Percentiles rank a stretch among this genome's conserved stretches.
Evolutionary conservation across 2,888 invertebrate genomes (phyloP).

Genomic region (Rhorus exstirpatorius): DNA sequence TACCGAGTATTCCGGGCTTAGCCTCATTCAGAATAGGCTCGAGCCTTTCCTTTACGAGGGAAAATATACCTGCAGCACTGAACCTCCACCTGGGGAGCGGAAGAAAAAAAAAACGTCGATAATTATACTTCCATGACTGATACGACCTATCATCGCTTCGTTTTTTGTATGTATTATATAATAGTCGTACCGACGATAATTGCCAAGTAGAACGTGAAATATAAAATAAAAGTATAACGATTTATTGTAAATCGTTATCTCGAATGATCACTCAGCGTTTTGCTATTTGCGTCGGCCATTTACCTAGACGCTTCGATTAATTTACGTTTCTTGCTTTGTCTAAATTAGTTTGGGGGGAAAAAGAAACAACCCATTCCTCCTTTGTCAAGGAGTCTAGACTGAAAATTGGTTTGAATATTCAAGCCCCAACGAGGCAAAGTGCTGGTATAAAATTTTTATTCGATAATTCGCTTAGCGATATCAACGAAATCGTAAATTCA

Average conservation of each 20-base stretch:
- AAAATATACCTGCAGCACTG: constrained; percentile 86
- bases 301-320: constrained; percentile 1
- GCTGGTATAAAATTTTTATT: background rate
- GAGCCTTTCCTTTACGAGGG: constrained; percentile 86
- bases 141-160: background rate
- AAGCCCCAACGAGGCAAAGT: too few relatives aligned
- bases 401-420: too few relatives aligned
- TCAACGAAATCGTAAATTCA: too few relatives aligned
- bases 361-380: background rate
- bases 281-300: constrained; percentile 4
- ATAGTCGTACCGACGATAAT: constrained; percentile 35
- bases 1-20: constrained; percentile 87
- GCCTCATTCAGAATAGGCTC: constrained; percentile 87
- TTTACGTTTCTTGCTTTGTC: background rate
- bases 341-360: background rate
- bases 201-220: constrained; percentile 52
- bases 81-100: constrained; percentile 83
- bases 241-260: constrained; percentile 26
- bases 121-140: constrained; percentile 46
- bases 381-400: background rate
- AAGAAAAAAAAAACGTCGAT: constrained; percentile 50
- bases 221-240: constrained; percentile 17
- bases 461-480: background rate
- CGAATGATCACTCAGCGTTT: constrained; percentile 3
- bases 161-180: constrained; percentile 3